These are phyloP conservation scores for Erythrolamprus reginae DNA, from an alignment of 2,113 vertebrate genomes.

Conservation along the genomic window DNA sequence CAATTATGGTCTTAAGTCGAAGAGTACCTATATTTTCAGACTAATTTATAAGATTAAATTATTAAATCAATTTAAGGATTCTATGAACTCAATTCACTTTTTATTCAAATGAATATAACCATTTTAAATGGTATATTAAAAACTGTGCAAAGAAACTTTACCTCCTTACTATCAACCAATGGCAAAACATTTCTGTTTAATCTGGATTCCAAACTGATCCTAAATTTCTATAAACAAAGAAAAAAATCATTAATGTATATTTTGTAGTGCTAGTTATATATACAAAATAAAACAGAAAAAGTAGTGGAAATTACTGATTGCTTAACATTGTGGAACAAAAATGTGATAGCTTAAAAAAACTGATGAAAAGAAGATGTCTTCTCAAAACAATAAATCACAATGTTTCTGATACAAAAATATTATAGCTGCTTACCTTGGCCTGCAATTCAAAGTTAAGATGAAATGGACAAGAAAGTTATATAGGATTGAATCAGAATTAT, in stretches of 20 bases:
- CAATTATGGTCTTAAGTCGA: background rate
- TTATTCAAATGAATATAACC: background rate
- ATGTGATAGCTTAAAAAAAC: background rate
- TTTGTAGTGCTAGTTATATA: background rate
- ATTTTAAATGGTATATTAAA: background rate
- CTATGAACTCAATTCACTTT: background rate
- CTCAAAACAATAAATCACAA: background rate
- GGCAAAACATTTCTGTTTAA: conserved; percentile 67
- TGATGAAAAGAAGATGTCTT: background rate
- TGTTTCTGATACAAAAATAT: background rate
- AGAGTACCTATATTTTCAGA: background rate
- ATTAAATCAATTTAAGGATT: background rate
- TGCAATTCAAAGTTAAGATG: background rate
- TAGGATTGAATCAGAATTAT: background rate
- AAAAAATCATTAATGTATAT: background rate
- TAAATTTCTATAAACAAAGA: conserved; percentile 49
- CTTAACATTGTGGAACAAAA: background rate
- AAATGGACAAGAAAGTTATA: background rate
- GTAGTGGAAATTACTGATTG: background rate
- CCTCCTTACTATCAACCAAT: conserved; percentile 64
- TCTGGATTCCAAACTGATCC: conserved; percentile 51
- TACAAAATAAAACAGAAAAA: background rate
- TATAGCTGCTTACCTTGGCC: background rate
- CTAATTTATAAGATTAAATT: background rate
- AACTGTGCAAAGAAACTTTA: conserved; percentile 43